phyloP scores from a whole-genome alignment of 2,888 invertebrate species.

The Clanis bilineata region DNA sequence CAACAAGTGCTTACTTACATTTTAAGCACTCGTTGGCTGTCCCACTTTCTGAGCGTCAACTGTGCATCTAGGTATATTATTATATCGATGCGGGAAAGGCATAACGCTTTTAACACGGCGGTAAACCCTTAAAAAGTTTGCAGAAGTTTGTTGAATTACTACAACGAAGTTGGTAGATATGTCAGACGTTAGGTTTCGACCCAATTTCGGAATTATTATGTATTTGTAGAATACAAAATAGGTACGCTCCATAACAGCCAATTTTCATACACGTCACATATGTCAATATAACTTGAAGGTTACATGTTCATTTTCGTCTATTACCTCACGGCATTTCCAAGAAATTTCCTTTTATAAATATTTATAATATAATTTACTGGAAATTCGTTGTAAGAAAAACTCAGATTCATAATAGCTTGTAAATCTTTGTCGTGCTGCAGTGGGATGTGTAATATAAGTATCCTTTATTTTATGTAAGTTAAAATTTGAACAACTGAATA shows the following conservation, averaged over 20 bases:
- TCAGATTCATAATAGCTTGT: too few relatives aligned
- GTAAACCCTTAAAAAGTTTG: constrained; percentile 43
- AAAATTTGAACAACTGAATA: background rate
- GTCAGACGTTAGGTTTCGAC: background rate
- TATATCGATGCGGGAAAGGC: too few relatives aligned
- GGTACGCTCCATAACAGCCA: background rate
- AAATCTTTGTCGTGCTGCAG: too few relatives aligned
- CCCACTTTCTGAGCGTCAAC: too few relatives aligned
- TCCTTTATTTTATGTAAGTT: too few relatives aligned
- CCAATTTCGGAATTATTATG: background rate
- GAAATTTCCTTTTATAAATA: background rate
- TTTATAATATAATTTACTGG: background rate
- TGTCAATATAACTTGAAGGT: background rate
- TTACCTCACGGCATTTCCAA: background rate
- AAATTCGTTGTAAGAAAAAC: background rate
- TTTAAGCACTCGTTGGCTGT: too few relatives aligned
- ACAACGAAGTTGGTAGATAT: constrained; percentile 36
- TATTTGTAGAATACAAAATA: background rate
- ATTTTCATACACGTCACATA: background rate
- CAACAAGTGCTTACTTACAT: too few relatives aligned
- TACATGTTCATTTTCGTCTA: background rate
- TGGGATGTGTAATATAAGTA: too few relatives aligned
- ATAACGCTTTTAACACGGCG: constrained; percentile 43
- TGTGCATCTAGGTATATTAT: too few relatives aligned
- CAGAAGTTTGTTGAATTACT: constrained; percentile 26